phyloP scores from a whole-genome alignment of 2,888 invertebrate species.

The Hemistola chrysoprasaria region DNA sequence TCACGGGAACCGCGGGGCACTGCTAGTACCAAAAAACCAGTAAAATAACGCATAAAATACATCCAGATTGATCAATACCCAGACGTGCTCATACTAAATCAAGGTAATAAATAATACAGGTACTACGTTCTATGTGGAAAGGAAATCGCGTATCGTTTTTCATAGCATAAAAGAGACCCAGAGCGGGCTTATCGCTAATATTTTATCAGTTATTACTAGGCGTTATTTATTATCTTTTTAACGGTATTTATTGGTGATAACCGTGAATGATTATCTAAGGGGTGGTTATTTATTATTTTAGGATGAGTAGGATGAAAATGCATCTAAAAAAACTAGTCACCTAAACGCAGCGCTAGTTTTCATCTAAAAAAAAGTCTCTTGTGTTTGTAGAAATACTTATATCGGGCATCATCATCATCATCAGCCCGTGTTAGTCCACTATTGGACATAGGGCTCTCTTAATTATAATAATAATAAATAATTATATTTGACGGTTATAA shows the following conservation, averaged over 20 bases:
- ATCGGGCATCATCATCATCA: no score
- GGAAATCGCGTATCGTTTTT: constrained; percentile 20
- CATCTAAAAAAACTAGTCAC: constrained; percentile 6
- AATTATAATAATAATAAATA: no score
- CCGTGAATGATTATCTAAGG: no score
- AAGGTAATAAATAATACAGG: constrained; percentile 42
- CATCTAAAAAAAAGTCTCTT: constrained; percentile 8
- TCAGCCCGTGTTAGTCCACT: no score
- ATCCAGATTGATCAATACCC: constrained; percentile 18
- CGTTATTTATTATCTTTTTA: constrained; percentile 4
- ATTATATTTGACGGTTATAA: no score
- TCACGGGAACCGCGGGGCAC: no score
- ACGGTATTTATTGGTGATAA: neutral
- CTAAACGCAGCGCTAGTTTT: no score
- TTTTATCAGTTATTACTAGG: neutral
- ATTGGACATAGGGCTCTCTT: no score
- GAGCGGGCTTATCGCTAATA: neutral
- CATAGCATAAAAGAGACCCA: constrained; percentile 6
- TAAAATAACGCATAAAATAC: constrained; percentile 33
- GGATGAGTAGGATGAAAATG: constrained; percentile 5
- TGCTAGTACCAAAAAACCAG: no score
- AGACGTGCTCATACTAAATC: constrained; percentile 46
- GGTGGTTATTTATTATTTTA: neutral
- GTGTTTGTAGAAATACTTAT: no score
- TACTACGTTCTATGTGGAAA: constrained; percentile 12